Percentiles rank a stretch among this genome's conserved stretches.
Evolutionary conservation across 2,113 vertebrate species (phyloP).

Genomic region (Peromyscus californicus): DNA sequence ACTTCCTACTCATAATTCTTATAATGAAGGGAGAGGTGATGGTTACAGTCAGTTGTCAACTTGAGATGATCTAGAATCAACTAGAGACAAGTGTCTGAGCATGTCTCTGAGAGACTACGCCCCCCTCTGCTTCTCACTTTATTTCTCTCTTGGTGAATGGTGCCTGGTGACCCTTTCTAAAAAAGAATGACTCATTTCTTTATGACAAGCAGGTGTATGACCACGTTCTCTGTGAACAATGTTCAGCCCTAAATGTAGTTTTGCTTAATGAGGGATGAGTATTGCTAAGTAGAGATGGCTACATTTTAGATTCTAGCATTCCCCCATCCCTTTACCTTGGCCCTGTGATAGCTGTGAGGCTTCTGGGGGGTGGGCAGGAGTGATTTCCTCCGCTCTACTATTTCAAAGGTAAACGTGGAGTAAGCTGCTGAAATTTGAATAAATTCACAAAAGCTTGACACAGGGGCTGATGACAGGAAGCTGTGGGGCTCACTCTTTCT

Average conservation of each 20-base stretch:
- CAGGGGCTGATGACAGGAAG: not conserved
- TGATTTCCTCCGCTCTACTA: not conserved
- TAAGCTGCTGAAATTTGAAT: not conserved
- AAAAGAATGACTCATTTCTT: slow-evolving; percentile 57
- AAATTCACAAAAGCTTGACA: not conserved
- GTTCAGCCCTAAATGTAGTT: slow-evolving; percentile 64
- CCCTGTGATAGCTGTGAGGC: not conserved
- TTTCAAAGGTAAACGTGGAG: not conserved
- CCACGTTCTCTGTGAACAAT: slow-evolving; percentile 48
- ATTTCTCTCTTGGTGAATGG: not conserved
- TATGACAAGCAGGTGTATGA: slow-evolving; percentile 58
- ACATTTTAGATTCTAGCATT: not conserved
- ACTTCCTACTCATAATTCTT: not conserved
- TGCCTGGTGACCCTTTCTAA: not conserved
- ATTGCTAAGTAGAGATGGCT: slow-evolving; percentile 62
- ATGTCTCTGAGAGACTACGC: not conserved
- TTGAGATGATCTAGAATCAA: not conserved
- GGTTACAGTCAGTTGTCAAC: not conserved
- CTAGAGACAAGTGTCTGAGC: not conserved
- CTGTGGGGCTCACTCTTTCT: no score
- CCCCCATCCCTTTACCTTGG: not conserved
- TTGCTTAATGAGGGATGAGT: slow-evolving; percentile 63
- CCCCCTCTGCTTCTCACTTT: not conserved
- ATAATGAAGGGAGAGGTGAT: not conserved
- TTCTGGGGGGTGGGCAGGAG: not conserved